Base-by-base conservation (phyloP, 2,797 vertebrate species). In the Gymnopithys bicolor region DNA sequence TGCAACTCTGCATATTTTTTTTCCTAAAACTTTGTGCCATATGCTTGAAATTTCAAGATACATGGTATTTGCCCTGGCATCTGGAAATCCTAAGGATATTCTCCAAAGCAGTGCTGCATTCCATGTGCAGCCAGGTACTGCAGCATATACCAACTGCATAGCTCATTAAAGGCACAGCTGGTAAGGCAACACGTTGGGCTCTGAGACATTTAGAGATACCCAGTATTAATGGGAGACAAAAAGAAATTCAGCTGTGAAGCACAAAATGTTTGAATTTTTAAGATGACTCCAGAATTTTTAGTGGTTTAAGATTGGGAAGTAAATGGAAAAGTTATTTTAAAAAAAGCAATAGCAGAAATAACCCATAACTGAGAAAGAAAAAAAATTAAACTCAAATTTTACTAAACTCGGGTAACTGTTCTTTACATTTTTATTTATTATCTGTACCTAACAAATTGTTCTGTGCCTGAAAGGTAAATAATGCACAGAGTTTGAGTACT, bases 391-490 rank as follows among this genome's bases (percentile, higher is more conserved):
- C n/a, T 9, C 5, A 59, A 4, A 32, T 64, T 75, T 59, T 75
- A 48, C 41, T 63, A 2, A 73, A 10, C 4, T 46, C 13, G 77
- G 32, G 52, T n/a, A 45, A 45, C 41, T 14, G 27, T 41, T 32
- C 28, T 62, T 87, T 60, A 7, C 4, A 2, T 48, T 74, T 28
- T 1, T 45, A 28, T 81, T 80, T 74, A 2, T 18, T 71, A 0
- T 58, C 60, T 76, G 7, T 30, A 35, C 0, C 0, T 18, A 37
- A 8, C 7, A 19, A 86, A 7, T 35, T 3, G 0, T 53, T 19
- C 45, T 53, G 12, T 69, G 24, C 33, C 43, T 76, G 43, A 60
- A 53, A 14, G 25, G 16, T 39, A 66, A n/a, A n/a, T 53, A 79
- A 58, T 23, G 11, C 24, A 58, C 6, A 4, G 2, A 5, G 5